A percentile compares a stretch with the other conserved stretches of the same genome.
These are phyloP conservation scores for Empidonax traillii DNA, from an alignment of 2,113 vertebrate species.

Conservation along the genomic window DNA sequence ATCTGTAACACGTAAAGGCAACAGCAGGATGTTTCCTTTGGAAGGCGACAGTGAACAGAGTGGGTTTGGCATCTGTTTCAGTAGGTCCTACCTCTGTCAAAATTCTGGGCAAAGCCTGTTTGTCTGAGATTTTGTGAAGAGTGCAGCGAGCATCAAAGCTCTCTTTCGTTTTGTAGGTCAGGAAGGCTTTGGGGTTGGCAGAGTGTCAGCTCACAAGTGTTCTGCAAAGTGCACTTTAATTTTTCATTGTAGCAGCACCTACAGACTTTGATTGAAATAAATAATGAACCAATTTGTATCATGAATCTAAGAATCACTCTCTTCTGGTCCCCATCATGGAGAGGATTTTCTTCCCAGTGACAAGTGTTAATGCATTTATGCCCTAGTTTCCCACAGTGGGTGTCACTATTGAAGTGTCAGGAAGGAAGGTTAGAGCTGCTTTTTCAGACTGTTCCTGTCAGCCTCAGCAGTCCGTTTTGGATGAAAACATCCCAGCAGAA, in stretches of 20 bases:
- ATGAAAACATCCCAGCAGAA: slow-evolving; percentile 67
- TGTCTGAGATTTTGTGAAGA: neutral
- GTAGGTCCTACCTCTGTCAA: neutral
- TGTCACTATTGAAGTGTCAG: slow-evolving; percentile 57
- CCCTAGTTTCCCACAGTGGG: slow-evolving; percentile 43
- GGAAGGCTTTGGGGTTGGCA: neutral
- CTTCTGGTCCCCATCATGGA: neutral
- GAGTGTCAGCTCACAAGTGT: neutral
- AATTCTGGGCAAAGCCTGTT: neutral
- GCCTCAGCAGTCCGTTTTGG: slow-evolving; percentile 70
- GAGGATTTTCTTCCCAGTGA: slow-evolving; percentile 36
- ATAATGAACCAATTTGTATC: slow-evolving; percentile 53
- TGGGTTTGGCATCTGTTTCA: neutral
- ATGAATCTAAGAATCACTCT: slow-evolving; percentile 23
- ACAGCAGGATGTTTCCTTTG: neutral
- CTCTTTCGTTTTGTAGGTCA: slow-evolving; percentile 34
- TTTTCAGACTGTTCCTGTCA: slow-evolving; percentile 73
- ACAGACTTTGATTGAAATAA: slow-evolving; percentile 49
- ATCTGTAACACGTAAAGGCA: neutral
- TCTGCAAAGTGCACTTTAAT: slow-evolving; percentile 24
- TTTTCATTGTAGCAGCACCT: slow-evolving; percentile 51
- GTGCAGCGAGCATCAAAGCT: neutral
- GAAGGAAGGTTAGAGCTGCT: slow-evolving; percentile 69
- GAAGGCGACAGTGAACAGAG: neutral
- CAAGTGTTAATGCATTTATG: slow-evolving; percentile 55